Evolutionary conservation across 2,797 vertebrate genomes (phyloP), one percentile per base, ranked within the genome.

Genomic region (Hypotaenidia philippensis): DNA sequence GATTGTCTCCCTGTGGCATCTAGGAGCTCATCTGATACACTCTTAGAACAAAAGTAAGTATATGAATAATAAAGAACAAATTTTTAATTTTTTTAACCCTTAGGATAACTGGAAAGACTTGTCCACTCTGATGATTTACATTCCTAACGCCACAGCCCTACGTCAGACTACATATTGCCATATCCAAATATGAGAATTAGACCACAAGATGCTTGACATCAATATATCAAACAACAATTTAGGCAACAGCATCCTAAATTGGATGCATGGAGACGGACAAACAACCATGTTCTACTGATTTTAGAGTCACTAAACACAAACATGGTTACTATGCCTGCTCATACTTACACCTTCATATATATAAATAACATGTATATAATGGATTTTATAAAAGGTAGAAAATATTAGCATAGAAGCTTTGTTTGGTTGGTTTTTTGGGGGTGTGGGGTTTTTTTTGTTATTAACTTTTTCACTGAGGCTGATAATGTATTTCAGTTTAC

Each of bases 61-160:
- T 5, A 19, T 10, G 4, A 82, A 84, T 18, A 79, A 92, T 61
- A 60, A 68, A 86, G 18, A 55, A 23, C 0, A 53, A 9, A 0
- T 3, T 5, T 52, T 1, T 6, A 41, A 15, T 5, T 18, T 10
- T 12, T 19, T n/a, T 72, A 87, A 44, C 3, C 2, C 2, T 49
- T 72, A 21, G 3, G 32, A n/a, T 5, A n/a, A 3, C 15, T 23
- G 9, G 13, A 66, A 79, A 82, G 82, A 61, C 0, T 0, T 21
- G 10, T 34, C 59, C 13, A 8, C 6, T 78, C 26, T 19, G 6
- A 65, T 3, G 2, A 56, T 41, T 87, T 55, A 31, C 12, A 26
- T 66, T 68, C 20, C 63, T 82, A 44, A 66, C 2, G 1, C 19
- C 27, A 41, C 29, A 72, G 16, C 25, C 29, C 17, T 32, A 26